Percentiles rank a stretch among this genome's conserved stretches.
Conservation (phyloP, 2,113 vertebrate genomes). For the Dendrocopos noguchii region DNA sequence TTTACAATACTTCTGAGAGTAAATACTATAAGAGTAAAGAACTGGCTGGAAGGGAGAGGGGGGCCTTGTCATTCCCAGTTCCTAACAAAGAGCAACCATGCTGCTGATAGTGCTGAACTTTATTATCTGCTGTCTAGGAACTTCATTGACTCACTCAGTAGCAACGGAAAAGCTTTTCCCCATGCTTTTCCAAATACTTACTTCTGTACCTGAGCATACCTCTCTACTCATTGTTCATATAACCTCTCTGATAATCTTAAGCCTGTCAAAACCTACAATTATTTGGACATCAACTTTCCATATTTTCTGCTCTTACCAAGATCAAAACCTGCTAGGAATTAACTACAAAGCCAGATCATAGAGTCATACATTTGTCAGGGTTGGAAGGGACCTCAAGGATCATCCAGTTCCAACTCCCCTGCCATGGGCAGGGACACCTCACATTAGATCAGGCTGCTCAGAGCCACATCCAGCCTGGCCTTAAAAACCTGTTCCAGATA, state of each 20-base stretch:
- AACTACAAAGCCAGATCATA: background rate
- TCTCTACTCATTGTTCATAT: background rate
- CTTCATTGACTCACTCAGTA: background rate
- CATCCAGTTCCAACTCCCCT: too few species aligned
- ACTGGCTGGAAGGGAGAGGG: background rate
- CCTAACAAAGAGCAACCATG: background rate
- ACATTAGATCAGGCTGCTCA: too few species aligned
- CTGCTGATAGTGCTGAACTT: background rate
- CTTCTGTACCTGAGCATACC: background rate
- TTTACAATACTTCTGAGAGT: background rate
- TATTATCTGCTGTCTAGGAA: background rate
- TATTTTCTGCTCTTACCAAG: background rate
- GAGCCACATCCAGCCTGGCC: too few species aligned
- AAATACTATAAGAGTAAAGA: background rate
- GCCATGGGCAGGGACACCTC: too few species aligned
- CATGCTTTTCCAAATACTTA: background rate
- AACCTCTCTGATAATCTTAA: background rate
- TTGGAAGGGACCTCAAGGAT: too few species aligned
- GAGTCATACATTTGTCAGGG: too few species aligned
- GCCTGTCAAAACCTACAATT: background rate
- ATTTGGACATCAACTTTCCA: background rate
- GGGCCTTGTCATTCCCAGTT: background rate
- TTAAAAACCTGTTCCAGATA: background rate
- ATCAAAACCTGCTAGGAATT: background rate
- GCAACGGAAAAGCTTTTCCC: background rate